Percentiles rank a stretch among this genome's conserved stretches.
phyloP scores from a whole-genome alignment of 1,140 invertebrate genomes.

The Drosophila biarmipes region DNA sequence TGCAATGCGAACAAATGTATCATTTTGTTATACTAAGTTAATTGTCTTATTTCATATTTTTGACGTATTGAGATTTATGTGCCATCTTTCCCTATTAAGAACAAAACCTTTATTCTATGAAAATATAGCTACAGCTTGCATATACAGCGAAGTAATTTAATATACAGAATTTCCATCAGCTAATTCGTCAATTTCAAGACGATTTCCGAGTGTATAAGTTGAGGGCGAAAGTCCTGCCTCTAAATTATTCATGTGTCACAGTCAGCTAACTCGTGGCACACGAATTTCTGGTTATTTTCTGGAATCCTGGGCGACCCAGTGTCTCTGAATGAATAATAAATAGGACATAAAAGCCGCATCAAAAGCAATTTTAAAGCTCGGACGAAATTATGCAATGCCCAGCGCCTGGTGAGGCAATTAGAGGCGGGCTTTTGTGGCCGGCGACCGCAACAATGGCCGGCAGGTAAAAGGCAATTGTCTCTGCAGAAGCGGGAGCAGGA shows the following conservation, averaged over 20 bases:
- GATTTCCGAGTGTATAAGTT: conserved; percentile 1
- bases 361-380: conserved; percentile 71
- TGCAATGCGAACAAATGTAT: too few relatives aligned
- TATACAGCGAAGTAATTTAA: background rate
- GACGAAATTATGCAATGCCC: conserved; percentile 74
- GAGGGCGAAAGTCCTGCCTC: conserved; percentile 3
- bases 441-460: conserved; percentile 57
- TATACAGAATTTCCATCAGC: background rate
- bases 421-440: conserved; percentile 40
- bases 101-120: background rate
- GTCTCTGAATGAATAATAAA: conserved; percentile 72
- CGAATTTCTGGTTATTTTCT: conserved; percentile 42
- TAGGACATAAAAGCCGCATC: conserved; percentile 80
- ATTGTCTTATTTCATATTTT: background rate
- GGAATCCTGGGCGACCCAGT: conserved; percentile 35
- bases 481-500: conserved; percentile 12
- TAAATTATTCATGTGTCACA: conserved; percentile 50
- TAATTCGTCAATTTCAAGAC: background rate
- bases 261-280: conserved; percentile 64
- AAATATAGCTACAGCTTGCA: background rate
- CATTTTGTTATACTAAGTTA: background rate
- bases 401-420: conserved; percentile 65
- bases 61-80: background rate
- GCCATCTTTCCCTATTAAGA: background rate
- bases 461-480: conserved; percentile 83